Percentiles rank a stretch among this genome's conserved stretches.
Evolutionary conservation across 2,888 invertebrate species (phyloP).

Genomic region (Drosophila prolongata): DNA sequence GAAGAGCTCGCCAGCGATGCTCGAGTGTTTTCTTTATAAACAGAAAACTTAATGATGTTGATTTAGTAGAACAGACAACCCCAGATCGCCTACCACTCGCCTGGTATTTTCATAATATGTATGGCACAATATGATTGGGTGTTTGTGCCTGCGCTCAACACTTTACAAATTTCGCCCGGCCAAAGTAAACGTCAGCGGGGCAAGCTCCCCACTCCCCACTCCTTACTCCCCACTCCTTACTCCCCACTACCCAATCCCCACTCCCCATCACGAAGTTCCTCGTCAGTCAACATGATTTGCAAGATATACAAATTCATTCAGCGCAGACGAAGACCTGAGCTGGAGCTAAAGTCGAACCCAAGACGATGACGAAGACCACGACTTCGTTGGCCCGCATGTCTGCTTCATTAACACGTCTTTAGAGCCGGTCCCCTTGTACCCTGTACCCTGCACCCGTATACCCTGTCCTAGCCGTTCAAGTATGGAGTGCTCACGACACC

Average conservation of each 20-base stretch:
- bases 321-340: slow-evolving; percentile 35
- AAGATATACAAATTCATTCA: slow-evolving; percentile 79
- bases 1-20: slow-evolving; percentile 48
- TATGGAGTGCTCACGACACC: slow-evolving; percentile 1
- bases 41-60: slow-evolving; percentile 81
- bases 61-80: slow-evolving; percentile 71
- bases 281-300: slow-evolving; percentile 79
- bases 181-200: slow-evolving; percentile 42
- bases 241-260: not conserved
- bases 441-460: not conserved
- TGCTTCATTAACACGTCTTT: slow-evolving; percentile 79
- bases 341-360: slow-evolving; percentile 10
- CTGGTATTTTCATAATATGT: slow-evolving; percentile 61
- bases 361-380: slow-evolving; percentile 40
- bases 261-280: slow-evolving; percentile 28
- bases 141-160: slow-evolving; percentile 53
- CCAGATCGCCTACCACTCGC: slow-evolving; percentile 15
- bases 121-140: slow-evolving; percentile 63
- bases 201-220: not conserved
- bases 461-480: slow-evolving; percentile 17
- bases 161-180: slow-evolving; percentile 55
- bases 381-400: slow-evolving; percentile 65
- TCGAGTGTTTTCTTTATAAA: slow-evolving; percentile 80
- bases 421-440: slow-evolving; percentile 23
- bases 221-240: not conserved